Conservation (phyloP, 2,888 invertebrate species). For the Ophion ventricosus region DNA sequence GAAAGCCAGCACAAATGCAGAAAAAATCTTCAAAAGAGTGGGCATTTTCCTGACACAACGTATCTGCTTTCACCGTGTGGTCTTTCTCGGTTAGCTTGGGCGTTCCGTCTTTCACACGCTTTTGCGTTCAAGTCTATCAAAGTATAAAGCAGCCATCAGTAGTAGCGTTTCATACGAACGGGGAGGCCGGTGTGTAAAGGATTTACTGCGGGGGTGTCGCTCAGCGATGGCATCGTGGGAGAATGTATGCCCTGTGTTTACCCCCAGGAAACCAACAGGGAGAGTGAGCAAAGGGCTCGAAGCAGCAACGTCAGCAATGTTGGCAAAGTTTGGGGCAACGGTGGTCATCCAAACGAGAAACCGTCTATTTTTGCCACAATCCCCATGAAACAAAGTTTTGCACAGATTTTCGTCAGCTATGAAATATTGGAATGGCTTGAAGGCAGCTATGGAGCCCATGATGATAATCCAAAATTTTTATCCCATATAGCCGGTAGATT, state of each 20-base stretch:
- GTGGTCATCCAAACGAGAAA: neutral
- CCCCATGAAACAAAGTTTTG: neutral
- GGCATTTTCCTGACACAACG: conserved; percentile 34
- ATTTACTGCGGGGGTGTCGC: conserved; percentile 36
- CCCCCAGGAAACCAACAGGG: conserved; percentile 48
- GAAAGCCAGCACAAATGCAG: conserved; percentile 12
- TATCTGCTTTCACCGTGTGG: conserved; percentile 15
- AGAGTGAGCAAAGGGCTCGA: conserved; percentile 46
- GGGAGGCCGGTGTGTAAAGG: conserved; percentile 27
- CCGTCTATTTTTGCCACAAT: neutral
- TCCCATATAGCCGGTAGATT: no score
- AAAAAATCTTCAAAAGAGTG: conserved; percentile 29
- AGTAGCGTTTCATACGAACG: conserved; percentile 41
- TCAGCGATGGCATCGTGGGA: conserved; percentile 45
- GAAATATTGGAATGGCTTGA: no score
- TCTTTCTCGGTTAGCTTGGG: conserved; percentile 26
- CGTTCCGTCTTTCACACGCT: conserved; percentile 61
- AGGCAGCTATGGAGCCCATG: no score
- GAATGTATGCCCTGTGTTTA: conserved; percentile 60
- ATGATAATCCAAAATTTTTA: no score
- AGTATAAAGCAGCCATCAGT: conserved; percentile 57
- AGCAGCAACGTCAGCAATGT: conserved; percentile 15
- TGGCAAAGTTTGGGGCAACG: neutral
- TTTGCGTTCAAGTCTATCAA: conserved; percentile 59
- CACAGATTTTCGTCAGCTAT: neutral